Percentiles rank a stretch among this genome's conserved stretches.
These are phyloP conservation scores for Phlogophora meticulosa DNA, from an alignment of 2,888 invertebrate genomes.

Conservation along the genomic window DNA sequence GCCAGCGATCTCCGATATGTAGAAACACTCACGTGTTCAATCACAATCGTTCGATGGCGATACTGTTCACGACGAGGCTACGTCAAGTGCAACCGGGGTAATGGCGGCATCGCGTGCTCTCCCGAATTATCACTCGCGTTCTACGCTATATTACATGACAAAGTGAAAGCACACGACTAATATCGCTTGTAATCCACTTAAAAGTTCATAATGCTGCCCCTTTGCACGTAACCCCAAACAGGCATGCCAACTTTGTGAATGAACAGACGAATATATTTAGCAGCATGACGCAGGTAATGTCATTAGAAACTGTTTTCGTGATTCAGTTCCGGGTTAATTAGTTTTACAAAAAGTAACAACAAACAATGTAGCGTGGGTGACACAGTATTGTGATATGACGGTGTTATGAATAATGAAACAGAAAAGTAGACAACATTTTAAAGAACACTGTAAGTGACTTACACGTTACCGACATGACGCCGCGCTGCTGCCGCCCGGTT, in stretches of 20 bases:
- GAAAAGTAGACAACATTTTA: slow-evolving; percentile 3
- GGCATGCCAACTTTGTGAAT: slow-evolving; percentile 70
- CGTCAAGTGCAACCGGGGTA: slow-evolving; percentile 72
- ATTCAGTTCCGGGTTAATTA: slow-evolving; percentile 16
- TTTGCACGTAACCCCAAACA: slow-evolving; percentile 56
- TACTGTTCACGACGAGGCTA: slow-evolving; percentile 63
- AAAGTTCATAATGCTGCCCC: slow-evolving; percentile 75
- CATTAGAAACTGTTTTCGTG: slow-evolving; percentile 56
- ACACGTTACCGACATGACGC: slow-evolving; percentile 12
- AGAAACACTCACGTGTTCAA: slow-evolving; percentile 33
- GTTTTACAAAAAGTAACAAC: slow-evolving; percentile 9
- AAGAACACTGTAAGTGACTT: slow-evolving; percentile 15
- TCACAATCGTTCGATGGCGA: slow-evolving; percentile 43
- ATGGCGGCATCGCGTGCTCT: slow-evolving; percentile 82
- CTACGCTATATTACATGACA: slow-evolving; percentile 77
- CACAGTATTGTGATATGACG: neutral
- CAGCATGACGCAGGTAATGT: slow-evolving; percentile 56
- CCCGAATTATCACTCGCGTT: slow-evolving; percentile 79
- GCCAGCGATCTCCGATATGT: slow-evolving; percentile 1
- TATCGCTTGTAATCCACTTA: slow-evolving; percentile 84
- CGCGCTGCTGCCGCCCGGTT: no score
- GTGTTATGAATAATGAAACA: neutral
- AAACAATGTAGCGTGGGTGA: slow-evolving; percentile 10
- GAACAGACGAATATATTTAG: slow-evolving; percentile 60
- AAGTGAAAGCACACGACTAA: slow-evolving; percentile 81